Base-by-base conservation (phyloP, 2,797 vertebrate species). In the Scolopax rusticola region DNA sequence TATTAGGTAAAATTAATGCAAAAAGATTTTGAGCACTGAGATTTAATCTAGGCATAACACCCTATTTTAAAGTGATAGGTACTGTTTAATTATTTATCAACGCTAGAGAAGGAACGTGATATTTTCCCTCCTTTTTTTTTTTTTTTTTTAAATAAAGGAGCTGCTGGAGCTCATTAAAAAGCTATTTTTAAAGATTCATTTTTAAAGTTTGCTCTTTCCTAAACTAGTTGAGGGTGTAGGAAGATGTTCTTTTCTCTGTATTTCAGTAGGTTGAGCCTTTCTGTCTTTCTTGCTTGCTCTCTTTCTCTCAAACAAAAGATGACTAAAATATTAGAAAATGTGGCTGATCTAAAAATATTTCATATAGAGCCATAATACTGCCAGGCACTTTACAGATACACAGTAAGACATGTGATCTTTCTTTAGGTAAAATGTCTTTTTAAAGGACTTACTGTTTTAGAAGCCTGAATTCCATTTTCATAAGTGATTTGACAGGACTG, bases 131-230 rank as follows among this genome's bases (percentile, higher is more conserved):
- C 33, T 33, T 33, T 33, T 9, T 83, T 64, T 88, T 9, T 83
- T 64, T 88, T 96, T 47, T 96, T 89, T 97, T 90, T 91, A 38
- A 90, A 70, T 68, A 91, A 78, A 90, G 53, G 78, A 90, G 94
- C 96, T 97, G 69, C 85, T 95, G 91, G 89, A 95, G 90, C 70
- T 97, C 93, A 92, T 79, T 93, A 95, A 96, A 96, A 82, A 95
- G 94, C 36, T 78, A 24, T 90, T 90, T 95, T 75, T 92, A 47
- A 91, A 93, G 40, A 69, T 68, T 84, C 3, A 2, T 69, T 93
- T 89, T 90, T 83, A 14, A 88, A 71, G 48, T 53, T 91, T 94
- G 74, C n/a, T 94, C 87, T 89, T 87, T 68, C 93, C 90, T 88
- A 77, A 93, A 48, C 64, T 87, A 50, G 69, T 70, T 48, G 80